Percentiles rank a stretch among this genome's conserved stretches.
Evolutionary conservation across 92 coral and sea anemone genomes (phyloP).

Genomic region (Zoanthus sociatus): DNA sequence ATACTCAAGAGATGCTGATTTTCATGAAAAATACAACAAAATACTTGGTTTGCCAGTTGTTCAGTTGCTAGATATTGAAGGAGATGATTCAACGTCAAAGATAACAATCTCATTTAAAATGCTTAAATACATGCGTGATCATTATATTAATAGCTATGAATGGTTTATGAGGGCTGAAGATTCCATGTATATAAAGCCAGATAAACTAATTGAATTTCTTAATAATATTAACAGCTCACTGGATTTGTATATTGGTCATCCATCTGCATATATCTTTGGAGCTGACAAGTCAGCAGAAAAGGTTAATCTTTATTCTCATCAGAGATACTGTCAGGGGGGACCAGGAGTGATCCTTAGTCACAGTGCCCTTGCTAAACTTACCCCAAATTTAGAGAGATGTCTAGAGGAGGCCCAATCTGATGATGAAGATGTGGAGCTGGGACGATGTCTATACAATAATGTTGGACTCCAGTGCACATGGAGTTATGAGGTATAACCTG

Average conservation of each 20-base stretch:
- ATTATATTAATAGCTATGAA: conserved; percentile 84
- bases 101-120: conserved; percentile 88
- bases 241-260: conserved; percentile 86
- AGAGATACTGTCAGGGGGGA: conserved; percentile 88
- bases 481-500: conserved; percentile 88
- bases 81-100: conserved; percentile 83
- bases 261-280: conserved; percentile 75
- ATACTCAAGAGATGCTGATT: conserved; percentile 91
- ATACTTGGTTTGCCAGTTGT: conserved; percentile 92
- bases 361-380: conserved; percentile 73
- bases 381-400: conserved; percentile 80
- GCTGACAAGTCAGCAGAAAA: conserved; percentile 47
- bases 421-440: conserved; percentile 90
- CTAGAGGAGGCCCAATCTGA: conserved; percentile 85
- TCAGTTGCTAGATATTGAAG: conserved; percentile 83
- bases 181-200: conserved; percentile 80
- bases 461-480: conserved; percentile 92
- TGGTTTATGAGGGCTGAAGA: conserved; percentile 98
- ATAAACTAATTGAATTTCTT: conserved; percentile 78
- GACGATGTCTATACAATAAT: conserved; percentile 81
- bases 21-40: conserved; percentile 92
- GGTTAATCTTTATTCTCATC: conserved; percentile 73
- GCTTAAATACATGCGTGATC: conserved; percentile 94
- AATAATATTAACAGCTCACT: conserved; percentile 87
- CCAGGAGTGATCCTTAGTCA: conserved; percentile 85